Evolutionary conservation across 2,888 invertebrate genomes (phyloP), one percentile per base, ranked within the genome.

Genomic region (Campoletis raptor): DNA sequence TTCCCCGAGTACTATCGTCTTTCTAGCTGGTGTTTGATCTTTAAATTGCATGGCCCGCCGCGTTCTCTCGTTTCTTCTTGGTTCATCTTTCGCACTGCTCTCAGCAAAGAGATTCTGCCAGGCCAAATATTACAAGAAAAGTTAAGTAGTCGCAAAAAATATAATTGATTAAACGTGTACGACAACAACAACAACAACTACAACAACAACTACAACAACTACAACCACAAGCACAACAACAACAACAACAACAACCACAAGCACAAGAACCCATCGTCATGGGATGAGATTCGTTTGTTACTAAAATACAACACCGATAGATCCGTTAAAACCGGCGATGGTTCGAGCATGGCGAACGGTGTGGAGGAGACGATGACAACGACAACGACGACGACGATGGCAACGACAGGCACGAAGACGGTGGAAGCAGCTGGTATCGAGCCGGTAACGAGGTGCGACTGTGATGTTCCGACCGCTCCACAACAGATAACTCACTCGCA

Each of bases 251-350:
- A 61, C 30, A 1, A 30, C 12, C 5, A 61, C 30, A 61, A 61
- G 61, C 24, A 61, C 61, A 61, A 83, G 79, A 83, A 89, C 89
- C 76, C 73, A 80, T 83, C 70, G 15, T 24, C 21, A 82, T 73
- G 87, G 88, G 86, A 82, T 89, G 69, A 84, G 37, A 91, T 91
- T 90, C 89, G 87, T 91, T 92, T 92, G 92, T 90, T 90, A 93
- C 90, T 92, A 90, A 93, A 93, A 93, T 93, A 95, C 92, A 96
- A 95, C 95, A 96, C 96, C 92, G 96, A 96, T 94, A 97, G 97
- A 95, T 96, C 96, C 93, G 96, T 96, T 92, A 96, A 96, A 96
- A 97, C 96, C 95, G 97, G 95, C 93, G 95, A 95, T 94, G 61
- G 10, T 30, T 92, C 93, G 88, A 94, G 92, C 91, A 92, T 93